Evolutionary conservation across 2,888 invertebrate species (phyloP).

Genomic region (Asteroscopus sphinx): DNA sequence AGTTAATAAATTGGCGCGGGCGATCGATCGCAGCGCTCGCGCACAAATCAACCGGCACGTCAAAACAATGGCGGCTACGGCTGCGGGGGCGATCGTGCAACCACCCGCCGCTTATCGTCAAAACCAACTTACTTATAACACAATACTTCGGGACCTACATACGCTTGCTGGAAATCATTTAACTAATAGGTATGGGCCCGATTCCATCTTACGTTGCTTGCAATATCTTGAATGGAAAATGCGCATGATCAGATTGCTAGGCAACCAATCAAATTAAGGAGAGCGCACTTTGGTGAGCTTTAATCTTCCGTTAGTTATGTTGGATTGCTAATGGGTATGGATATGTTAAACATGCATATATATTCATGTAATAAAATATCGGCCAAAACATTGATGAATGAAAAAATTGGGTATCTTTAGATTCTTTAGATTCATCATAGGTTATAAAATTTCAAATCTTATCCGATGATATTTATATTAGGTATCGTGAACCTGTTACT

Average conservation of each 20-base stretch:
- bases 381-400: conserved; percentile 10
- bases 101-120: conserved; percentile 77
- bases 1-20: conserved; percentile 81
- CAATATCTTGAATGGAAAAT: conserved; percentile 44
- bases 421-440: background rate
- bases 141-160: conserved; percentile 60
- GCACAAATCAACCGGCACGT: conserved; percentile 85
- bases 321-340: conserved; percentile 11
- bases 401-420: conserved; percentile 8
- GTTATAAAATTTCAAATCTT: conserved; percentile 7
- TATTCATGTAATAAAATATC: no score
- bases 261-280: conserved; percentile 30
- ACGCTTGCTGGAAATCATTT: conserved; percentile 56
- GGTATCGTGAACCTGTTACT: conserved; percentile 76
- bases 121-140: conserved; percentile 66
- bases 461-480: conserved; percentile 43
- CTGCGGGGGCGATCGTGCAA: conserved; percentile 84
- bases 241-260: conserved; percentile 32
- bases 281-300: conserved; percentile 11
- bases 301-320: conserved; percentile 20
- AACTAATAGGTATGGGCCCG: conserved; percentile 50
- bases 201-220: conserved; percentile 46
- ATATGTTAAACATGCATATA: background rate
- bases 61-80: conserved; percentile 80
- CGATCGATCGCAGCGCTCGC: conserved; percentile 81